Conservation (phyloP, 1,140 invertebrate species). For the Nylanderia fulva region DNA sequence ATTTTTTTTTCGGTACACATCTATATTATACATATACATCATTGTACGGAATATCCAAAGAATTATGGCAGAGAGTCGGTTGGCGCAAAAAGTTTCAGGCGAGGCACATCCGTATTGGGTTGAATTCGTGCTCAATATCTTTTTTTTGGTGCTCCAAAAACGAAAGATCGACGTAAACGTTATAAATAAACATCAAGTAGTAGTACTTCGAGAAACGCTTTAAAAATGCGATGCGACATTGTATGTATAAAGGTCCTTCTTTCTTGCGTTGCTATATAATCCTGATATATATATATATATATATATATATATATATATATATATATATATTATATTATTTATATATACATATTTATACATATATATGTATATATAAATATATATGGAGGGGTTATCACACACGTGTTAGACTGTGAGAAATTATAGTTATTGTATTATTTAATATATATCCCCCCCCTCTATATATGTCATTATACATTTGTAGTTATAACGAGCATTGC, state of each 20-base stretch:
- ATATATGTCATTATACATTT: conserved; percentile 77
- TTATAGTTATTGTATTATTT: conserved; percentile 78
- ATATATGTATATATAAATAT: conserved; percentile 13
- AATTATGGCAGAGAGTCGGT: conserved; percentile 61
- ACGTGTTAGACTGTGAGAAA: conserved; percentile 49
- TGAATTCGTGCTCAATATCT: background rate
- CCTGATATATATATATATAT: conserved; percentile 1
- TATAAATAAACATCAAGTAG: conserved; percentile 40
- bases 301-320: conserved; percentile 5
- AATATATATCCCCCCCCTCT: conserved; percentile 74
- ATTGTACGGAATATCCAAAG: conserved; percentile 75
- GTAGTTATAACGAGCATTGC: conserved; percentile 82
- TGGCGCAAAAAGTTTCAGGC: conserved; percentile 63
- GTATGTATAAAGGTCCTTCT: conserved; percentile 63
- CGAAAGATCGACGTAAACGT: conserved; percentile 35
- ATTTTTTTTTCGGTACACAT: conserved; percentile 67
- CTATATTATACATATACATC: conserved; percentile 54
- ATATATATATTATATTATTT: conserved; percentile 9
- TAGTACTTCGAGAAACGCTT: conserved; percentile 55
- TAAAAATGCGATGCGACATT: conserved; percentile 48
- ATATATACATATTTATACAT: background rate
- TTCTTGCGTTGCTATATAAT: conserved; percentile 28
- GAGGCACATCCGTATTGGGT: conserved; percentile 11
- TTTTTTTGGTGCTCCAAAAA: conserved; percentile 39
- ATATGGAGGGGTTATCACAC: conserved; percentile 17